Evolutionary conservation across 2,888 invertebrate genomes (phyloP).

Genomic region (Ernsta delagoae): DNA sequence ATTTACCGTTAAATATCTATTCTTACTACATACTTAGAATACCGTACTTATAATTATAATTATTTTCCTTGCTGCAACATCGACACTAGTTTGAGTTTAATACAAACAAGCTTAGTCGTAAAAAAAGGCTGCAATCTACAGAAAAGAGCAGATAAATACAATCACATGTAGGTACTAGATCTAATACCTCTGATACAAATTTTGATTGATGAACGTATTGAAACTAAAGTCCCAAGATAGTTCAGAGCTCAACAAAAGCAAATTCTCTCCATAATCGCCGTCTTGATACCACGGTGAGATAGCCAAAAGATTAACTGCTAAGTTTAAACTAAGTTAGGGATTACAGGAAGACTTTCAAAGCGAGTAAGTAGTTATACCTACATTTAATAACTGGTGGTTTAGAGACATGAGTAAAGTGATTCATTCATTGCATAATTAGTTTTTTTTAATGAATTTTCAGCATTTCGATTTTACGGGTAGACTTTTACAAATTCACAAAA

Average conservation of each 20-base stretch:
- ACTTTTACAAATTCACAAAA: no score
- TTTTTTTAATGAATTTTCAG: no score
- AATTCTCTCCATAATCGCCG: conserved; percentile 1
- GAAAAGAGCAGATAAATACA: background rate
- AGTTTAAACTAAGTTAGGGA: conserved; percentile 13
- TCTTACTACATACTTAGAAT: no score
- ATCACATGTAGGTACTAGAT: background rate
- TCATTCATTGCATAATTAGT: no score
- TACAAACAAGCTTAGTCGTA: no score
- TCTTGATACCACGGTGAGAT: conserved; percentile 8
- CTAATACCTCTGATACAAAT: background rate
- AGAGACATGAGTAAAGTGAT: no score
- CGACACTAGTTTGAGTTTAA: no score
- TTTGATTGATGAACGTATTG: background rate
- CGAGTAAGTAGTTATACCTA: background rate
- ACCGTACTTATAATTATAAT: no score
- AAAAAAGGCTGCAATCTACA: background rate
- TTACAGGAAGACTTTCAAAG: background rate
- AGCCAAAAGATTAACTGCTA: conserved; percentile 9
- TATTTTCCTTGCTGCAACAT: no score
- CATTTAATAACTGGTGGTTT: background rate
- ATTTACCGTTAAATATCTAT: no score
- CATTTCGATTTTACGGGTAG: no score
- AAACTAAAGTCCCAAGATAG: conserved; percentile 1
- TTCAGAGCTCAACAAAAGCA: background rate